Base-by-base conservation (phyloP, 2,113 vertebrate genomes). In the Bostrychus sinensis region DNA sequence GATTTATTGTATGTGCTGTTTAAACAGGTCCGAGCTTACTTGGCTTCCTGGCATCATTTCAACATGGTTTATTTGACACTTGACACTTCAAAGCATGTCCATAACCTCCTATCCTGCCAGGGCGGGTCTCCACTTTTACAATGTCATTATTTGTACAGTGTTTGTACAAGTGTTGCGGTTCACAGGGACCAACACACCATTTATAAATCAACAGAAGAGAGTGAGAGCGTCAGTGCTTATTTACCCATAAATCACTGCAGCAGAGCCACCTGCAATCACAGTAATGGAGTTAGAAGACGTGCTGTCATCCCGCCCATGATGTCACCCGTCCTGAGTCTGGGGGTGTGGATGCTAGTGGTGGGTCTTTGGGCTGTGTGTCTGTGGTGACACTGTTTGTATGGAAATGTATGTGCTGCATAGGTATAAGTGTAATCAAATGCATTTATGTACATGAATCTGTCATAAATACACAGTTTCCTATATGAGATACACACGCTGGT, bases 221-320 rank as follows among this genome's bases (percentile, higher is more conserved):
- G 75, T 72, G 84, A 82, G 78, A 69, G 61, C 72, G 77, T 84
- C 81, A 63, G 75, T 77, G 70, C 76, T 84, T 90, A 89, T 89
- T 88, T 87, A 91, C 84, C 89, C 89, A 91, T 92, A 92, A 92
- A 91, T 90, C 89, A 85, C 20, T 84, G 80, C 43, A 56, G 80
- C 82, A 90, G 90, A 91, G 91, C 90, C 91, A 91, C 88, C 86
- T 89, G 89, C 86, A 91, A 92, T 91, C 88, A 91, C 72, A 56
- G 82, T 92, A 92, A 92, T 92, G 73, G 83, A 80, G 80, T 85
- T 91, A 83, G 87, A 92, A 91, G 91, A 93, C 92, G 85, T 91
- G 90, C 88, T 91, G 91, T 93, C 92, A 92, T 91, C 85, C 62
- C 77, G 81, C 78, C 82, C 79, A 90, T 92, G 91, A 93, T 89